Evolutionary conservation across 2,113 vertebrate species (phyloP).

Genomic region (Dryoscopus gambensis): DNA sequence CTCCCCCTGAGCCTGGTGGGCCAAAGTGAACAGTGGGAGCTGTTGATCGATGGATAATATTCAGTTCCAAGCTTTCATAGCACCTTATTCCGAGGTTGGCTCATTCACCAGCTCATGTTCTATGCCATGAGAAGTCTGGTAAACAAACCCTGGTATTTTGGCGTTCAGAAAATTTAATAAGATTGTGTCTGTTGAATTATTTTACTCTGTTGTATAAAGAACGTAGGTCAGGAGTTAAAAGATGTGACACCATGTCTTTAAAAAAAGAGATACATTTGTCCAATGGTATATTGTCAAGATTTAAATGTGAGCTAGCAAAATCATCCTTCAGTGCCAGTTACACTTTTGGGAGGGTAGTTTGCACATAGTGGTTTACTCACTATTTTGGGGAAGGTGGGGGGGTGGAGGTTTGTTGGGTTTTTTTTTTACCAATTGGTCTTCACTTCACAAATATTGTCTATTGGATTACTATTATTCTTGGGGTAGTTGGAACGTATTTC

Average conservation of each 20-base stretch:
- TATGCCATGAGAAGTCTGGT: background rate
- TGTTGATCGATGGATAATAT: background rate
- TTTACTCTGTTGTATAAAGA: background rate
- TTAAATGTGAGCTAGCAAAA: background rate
- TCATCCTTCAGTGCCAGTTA: background rate
- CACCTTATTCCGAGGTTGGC: background rate
- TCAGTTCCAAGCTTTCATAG: background rate
- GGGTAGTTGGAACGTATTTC: background rate
- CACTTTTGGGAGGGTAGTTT: background rate
- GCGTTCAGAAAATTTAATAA: background rate
- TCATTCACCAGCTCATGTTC: background rate
- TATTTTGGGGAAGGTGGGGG: accelerated
- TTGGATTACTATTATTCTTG: background rate
- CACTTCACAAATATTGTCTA: background rate
- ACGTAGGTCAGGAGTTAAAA: background rate
- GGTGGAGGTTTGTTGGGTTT: no score
- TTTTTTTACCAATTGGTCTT: background rate
- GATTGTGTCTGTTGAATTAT: background rate
- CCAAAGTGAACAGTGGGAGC: background rate
- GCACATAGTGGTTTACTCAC: background rate
- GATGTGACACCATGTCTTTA: accelerated
- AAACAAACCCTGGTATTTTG: background rate
- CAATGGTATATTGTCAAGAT: background rate
- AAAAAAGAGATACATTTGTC: background rate
- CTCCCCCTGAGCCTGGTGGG: background rate